A percentile compares a stretch with the other conserved stretches of the same genome.
Conservation (phyloP, 2,888 invertebrate genomes). For the Drosophila meridionalis region DNA sequence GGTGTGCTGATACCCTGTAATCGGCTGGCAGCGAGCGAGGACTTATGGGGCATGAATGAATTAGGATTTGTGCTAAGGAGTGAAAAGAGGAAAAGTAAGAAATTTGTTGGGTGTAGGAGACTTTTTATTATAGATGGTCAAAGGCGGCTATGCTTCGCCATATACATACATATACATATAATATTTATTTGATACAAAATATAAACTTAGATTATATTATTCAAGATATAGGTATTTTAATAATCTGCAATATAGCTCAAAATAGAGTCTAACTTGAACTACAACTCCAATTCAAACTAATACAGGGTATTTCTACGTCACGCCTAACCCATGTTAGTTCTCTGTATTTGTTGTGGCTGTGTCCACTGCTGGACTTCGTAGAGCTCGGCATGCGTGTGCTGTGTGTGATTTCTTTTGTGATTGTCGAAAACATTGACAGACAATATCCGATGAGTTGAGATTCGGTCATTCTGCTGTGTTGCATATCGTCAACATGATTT, state of each 20-base stretch:
- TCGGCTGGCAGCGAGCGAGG: background rate
- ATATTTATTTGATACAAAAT: too few species aligned
- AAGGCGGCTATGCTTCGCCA: too few species aligned
- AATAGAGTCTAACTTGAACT: too few species aligned
- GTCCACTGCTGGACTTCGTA: conserved; percentile 20
- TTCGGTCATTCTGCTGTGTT: conserved; percentile 9
- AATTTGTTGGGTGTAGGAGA: too few species aligned
- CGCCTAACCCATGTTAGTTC: fast-evolving
- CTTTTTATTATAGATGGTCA: too few species aligned
- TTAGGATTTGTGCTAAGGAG: background rate
- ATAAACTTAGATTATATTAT: background rate
- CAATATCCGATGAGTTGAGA: conserved; percentile 20
- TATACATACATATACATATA: too few species aligned
- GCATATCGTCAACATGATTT: conserved; percentile 11
- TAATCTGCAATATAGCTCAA: background rate
- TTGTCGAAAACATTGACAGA: conserved; percentile 41
- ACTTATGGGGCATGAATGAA: background rate
- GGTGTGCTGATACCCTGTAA: conserved; percentile 10
- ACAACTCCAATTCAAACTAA: too few species aligned
- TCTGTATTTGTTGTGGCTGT: conserved; percentile 9
- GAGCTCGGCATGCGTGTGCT: conserved; percentile 16
- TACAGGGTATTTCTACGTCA: background rate
- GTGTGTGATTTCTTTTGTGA: conserved; percentile 30
- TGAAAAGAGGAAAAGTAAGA: too few species aligned
- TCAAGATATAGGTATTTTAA: background rate